These are phyloP conservation scores for Alloscopus bannaensis DNA, from an alignment of 2,888 invertebrate genomes.

Conservation along the genomic window DNA sequence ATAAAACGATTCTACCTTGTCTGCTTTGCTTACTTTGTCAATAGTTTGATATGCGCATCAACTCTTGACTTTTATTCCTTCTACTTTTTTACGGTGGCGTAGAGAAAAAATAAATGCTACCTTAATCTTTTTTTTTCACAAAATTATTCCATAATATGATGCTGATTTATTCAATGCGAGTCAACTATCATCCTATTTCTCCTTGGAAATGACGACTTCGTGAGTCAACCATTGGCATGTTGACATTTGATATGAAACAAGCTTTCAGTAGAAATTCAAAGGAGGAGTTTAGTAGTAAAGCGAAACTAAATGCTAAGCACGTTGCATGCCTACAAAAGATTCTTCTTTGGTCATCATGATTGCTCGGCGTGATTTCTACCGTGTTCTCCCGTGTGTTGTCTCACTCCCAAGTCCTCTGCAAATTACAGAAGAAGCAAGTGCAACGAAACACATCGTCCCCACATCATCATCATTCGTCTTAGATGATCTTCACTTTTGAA, in stretches of 20 bases:
- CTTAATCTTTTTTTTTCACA: no score
- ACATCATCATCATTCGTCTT: background rate
- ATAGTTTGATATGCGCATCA: no score
- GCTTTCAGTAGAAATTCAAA: slow-evolving; percentile 25
- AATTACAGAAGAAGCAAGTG: background rate
- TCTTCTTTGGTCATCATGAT: slow-evolving; percentile 16
- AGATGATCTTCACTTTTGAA: slow-evolving; percentile 10
- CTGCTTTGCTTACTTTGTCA: background rate
- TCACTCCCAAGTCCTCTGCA: background rate
- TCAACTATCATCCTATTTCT: slow-evolving; percentile 47
- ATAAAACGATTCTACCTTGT: background rate
- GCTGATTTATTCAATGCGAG: slow-evolving; percentile 53
- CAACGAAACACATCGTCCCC: background rate
- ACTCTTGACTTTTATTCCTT: no score
- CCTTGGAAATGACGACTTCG: slow-evolving; percentile 61
- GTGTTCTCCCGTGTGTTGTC: background rate
- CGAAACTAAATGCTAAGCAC: no score
- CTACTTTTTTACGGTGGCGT: no score
- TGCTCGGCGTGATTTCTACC: background rate
- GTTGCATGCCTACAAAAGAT: no score
- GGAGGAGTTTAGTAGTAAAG: slow-evolving; percentile 12
- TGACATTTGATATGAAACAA: slow-evolving; percentile 55
- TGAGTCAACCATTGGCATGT: slow-evolving; percentile 53
- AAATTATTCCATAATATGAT: slow-evolving; percentile 48
- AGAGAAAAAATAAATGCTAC: no score